Base-by-base conservation (phyloP, 2,888 invertebrate species). In the Ceramica pisi region DNA sequence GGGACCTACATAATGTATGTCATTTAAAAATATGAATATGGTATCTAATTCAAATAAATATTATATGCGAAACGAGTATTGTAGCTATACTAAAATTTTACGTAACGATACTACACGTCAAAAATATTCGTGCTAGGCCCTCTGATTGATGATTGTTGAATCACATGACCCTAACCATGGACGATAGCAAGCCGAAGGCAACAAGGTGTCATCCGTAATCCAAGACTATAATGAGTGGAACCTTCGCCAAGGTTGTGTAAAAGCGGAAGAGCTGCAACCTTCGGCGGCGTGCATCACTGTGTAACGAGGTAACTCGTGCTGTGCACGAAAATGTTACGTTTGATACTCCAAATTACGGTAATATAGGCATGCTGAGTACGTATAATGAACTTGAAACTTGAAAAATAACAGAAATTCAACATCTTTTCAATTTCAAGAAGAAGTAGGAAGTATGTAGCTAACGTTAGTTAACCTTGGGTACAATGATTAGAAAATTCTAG, bases 211-310 rank as follows among this genome's bases (percentile, higher is more conserved):
- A 61, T 59, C 67, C 53, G 38, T 55, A 60, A 46, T 53, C 31
- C 38, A 76, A 81, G 62, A 64, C 71, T 65, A 21, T 44, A 80
- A 64, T 73, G 69, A 65, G 41, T 57, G 50, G 51, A 67, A 68
- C 81, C 71, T 83, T 78, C n/a, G 56, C 23, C 57, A 70, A 84
- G 71, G 75, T 57, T 55, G 46, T 56, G 51, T 60, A 57, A 57
- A 74, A 72, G 71, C 85, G 85, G 83, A 80, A 85, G 83, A 72
- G 63, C 21, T 59, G 35, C 60, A 82, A 85, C 83, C 83, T 83
- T 82, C 79, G 44, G 19, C 26, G 12, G 50, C 59, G 78, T 46
- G 67, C 78, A 82, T 21, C 81, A 51, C 53, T 56, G 74, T 76
- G 76, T 76, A 60, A 75, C 67, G 74, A 76, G 67, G 66, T 19